Base-by-base conservation (phyloP, 2,888 invertebrate species). In the Sthenelais limicola region DNA sequence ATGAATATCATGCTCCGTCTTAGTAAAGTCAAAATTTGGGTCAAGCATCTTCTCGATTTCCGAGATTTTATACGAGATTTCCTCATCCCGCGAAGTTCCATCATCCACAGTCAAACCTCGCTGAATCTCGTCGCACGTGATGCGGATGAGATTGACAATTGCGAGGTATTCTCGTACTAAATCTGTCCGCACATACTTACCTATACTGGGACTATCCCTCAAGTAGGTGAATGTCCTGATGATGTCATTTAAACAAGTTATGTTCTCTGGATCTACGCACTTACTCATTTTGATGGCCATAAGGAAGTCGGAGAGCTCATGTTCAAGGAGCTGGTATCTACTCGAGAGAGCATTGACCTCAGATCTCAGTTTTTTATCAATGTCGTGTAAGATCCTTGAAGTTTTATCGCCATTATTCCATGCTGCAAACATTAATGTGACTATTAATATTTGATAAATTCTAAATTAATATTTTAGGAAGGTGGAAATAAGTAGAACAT, bases 11-110 rank as follows among this genome's bases (percentile, higher is more conserved):
- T 21, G 26, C 24, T 18, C 21, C 38, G 43, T 26, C 18, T 5
- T 28, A 1, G 62, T 38, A 68, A 80, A 80, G 18, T 32, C 51
- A n/a, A 73, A 71, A 12, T 52, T 58, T 5, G 79, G 78, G 28
- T 78, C 58, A 3, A 81, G 54, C 78, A 80, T 80, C 21, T 68
- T 74, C 49, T 80, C 78, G 18, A 81, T 67, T 24, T 80, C 74
- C 24, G 73, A 67, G 21, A 81, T 21, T 35, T 38, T 35, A 9
- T 21, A 43, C 4, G 74, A 54, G 26, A 71, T 71, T 49, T 77
- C 75, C 43, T 75, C 75, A 18, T 71, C 47, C 28, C 77, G 77
- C 69, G 73, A 76, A 12, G 74, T 69, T 0, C 73, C 73, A 3
- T 75, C 68, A 30, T 72, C 47, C 30, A 76, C 48, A 21, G 49